phyloP scores from a whole-genome alignment of 2,888 invertebrate species.

The Baronia brevicornis region DNA sequence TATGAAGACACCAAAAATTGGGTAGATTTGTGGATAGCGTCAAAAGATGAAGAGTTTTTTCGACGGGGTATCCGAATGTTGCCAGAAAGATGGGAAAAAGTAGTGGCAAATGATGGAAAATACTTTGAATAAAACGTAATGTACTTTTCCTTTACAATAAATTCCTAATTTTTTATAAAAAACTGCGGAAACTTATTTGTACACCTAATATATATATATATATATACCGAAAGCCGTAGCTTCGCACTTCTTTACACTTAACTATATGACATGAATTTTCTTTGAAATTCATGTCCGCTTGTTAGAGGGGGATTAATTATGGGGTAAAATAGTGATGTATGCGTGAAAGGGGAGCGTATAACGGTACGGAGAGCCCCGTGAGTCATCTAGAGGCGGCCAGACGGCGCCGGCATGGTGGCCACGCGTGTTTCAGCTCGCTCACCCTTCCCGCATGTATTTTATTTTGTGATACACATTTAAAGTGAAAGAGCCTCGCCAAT shows the following conservation, averaged over 20 bases:
- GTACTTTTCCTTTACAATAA: too few species aligned
- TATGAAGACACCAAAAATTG: too few species aligned
- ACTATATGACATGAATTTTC: constrained; percentile 12
- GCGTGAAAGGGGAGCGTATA: constrained; percentile 49
- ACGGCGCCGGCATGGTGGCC: constrained; percentile 51
- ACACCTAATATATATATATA: too few species aligned
- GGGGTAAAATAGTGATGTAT: constrained; percentile 45
- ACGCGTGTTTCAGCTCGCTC: constrained; percentile 49
- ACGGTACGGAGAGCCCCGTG: constrained; percentile 55
- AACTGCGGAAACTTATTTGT: too few species aligned
- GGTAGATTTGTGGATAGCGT: too few species aligned
- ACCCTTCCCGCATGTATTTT: constrained; percentile 25
- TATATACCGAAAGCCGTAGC: not conserved
- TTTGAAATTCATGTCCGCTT: constrained; percentile 11
- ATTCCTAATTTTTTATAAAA: too few species aligned
- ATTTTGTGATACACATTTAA: constrained; percentile 25
- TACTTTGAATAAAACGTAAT: too few species aligned
- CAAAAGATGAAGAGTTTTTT: too few species aligned
- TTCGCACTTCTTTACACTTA: constrained; percentile 7
- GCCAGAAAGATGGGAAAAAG: too few species aligned
- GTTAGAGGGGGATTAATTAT: constrained; percentile 45
- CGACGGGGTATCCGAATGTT: too few species aligned
- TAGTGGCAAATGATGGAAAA: too few species aligned
- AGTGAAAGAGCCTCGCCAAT: constrained; percentile 23
- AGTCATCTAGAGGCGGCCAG: constrained; percentile 58